Evolutionary conservation across 2,888 invertebrate species (phyloP).

Genomic region (Seira musarum): DNA sequence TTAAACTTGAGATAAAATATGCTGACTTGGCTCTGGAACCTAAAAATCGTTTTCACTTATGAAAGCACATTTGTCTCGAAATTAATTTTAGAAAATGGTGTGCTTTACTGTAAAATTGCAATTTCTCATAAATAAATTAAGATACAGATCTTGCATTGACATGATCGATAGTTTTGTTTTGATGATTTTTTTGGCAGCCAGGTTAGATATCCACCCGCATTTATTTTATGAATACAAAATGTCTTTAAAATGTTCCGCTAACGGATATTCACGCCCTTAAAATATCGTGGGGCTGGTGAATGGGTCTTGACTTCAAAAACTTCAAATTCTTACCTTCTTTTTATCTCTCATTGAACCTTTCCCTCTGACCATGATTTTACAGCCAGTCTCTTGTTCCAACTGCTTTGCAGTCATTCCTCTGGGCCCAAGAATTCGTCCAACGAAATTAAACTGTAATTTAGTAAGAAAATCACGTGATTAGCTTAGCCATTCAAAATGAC

Average conservation of each 20-base stretch:
- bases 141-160: too few species aligned
- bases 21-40: conserved; percentile 44
- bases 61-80: neutral
- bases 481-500: neutral
- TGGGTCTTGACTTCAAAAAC: too few species aligned
- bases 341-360: conserved; percentile 99
- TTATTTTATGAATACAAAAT: too few species aligned
- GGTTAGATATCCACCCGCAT: too few species aligned
- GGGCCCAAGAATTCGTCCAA: conserved; percentile 97
- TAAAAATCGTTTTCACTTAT: neutral
- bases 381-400: conserved; percentile 99
- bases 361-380: conserved; percentile 99
- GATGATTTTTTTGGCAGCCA: too few species aligned
- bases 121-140: neutral
- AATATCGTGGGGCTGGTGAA: too few species aligned
- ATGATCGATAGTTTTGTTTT: too few species aligned
- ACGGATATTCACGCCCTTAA: too few species aligned
- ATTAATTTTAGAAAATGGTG: neutral
- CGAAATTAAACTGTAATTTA: conserved; percentile 96
- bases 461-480: conserved; percentile 15
- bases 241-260: too few species aligned
- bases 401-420: conserved; percentile 99
- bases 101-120: neutral
- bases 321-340: conserved; percentile 97
- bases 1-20: neutral